These are phyloP conservation scores for Podarcis raffonei DNA, from an alignment of 2,113 vertebrate species.

Conservation along the genomic window DNA sequence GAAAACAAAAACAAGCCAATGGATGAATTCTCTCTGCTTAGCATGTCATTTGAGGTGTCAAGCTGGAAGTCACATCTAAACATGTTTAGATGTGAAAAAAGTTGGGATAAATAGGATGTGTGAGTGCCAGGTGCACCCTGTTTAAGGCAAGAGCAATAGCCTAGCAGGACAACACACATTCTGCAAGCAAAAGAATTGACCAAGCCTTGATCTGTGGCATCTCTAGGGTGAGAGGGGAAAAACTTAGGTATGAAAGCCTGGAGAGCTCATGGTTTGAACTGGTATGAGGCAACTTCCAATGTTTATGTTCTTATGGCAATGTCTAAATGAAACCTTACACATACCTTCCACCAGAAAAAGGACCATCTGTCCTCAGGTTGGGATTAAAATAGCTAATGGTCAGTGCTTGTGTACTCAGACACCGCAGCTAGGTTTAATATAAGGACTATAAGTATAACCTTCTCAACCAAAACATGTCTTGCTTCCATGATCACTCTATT, in stretches of 20 bases:
- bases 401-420: neutral
- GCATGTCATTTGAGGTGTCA: neutral
- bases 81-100: neutral
- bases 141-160: neutral
- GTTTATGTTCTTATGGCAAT: neutral
- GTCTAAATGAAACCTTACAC: neutral
- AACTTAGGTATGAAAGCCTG: neutral
- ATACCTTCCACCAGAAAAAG: neutral
- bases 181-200: neutral
- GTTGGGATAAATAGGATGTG: neutral
- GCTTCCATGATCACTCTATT: neutral
- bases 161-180: neutral
- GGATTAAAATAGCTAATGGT: neutral
- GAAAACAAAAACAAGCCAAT: neutral
- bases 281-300: neutral
- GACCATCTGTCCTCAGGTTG: neutral
- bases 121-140: neutral
- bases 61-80: neutral
- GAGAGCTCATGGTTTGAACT: neutral
- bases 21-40: neutral
- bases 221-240: neutral
- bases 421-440: neutral
- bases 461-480: neutral
- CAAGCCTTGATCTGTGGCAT: neutral
- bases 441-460: neutral